Conservation (phyloP, 2,888 invertebrate genomes). For the Seira sanloemensis region DNA sequence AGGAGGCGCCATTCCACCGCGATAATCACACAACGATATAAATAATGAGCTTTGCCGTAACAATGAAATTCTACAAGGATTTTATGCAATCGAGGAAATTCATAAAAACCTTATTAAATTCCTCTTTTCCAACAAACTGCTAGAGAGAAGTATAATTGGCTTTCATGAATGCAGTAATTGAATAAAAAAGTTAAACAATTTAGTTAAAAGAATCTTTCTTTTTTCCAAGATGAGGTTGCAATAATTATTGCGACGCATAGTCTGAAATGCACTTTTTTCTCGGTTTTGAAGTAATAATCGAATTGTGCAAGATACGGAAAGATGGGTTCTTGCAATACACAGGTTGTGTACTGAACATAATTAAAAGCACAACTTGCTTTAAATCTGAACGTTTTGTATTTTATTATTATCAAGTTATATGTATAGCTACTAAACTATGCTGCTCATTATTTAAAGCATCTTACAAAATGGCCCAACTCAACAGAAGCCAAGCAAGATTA, state of each 20-base stretch:
- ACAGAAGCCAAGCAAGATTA: background rate
- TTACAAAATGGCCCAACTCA: too few species aligned
- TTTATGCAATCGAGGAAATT: constrained; percentile 26
- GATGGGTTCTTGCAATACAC: constrained; percentile 28
- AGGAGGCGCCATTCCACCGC: background rate
- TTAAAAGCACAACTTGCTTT: background rate
- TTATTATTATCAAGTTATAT: background rate
- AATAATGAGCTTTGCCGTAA: constrained; percentile 2
- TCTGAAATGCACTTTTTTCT: background rate
- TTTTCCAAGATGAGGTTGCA: background rate
- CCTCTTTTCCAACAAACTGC: background rate
- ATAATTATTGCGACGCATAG: background rate
- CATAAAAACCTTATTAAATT: background rate
- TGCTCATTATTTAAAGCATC: constrained; percentile 27
- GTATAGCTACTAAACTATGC: too few species aligned
- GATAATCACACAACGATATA: background rate
- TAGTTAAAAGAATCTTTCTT: background rate
- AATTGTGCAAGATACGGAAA: constrained; percentile 33
- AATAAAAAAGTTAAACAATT: background rate
- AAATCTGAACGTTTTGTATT: background rate
- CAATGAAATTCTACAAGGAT: background rate
- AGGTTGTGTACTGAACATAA: background rate
- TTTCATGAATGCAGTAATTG: background rate
- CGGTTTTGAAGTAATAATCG: background rate
- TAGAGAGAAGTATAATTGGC: background rate